Conservation (phyloP, 2,888 invertebrate genomes). For the Psylliodes chrysocephalus region DNA sequence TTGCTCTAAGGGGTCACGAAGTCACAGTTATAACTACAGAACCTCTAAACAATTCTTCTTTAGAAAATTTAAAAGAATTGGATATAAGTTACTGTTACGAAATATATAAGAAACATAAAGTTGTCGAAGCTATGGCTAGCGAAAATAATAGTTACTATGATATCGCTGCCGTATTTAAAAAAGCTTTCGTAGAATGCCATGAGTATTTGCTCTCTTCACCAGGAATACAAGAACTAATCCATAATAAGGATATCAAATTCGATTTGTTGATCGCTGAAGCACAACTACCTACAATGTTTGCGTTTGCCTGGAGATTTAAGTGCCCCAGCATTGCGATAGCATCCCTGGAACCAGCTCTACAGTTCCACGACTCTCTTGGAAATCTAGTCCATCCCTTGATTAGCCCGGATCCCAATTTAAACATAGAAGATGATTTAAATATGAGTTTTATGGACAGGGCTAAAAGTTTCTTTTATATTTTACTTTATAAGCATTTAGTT, state of each 20-base stretch:
- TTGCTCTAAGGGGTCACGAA: conserved; percentile 65
- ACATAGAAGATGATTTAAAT: conserved; percentile 42
- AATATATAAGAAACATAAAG: conserved; percentile 40
- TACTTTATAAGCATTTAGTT: conserved; percentile 23
- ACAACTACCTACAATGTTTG: conserved; percentile 50
- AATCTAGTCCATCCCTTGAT: conserved; percentile 58
- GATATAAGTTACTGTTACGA: conserved; percentile 59
- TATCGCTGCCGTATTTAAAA: conserved; percentile 35
- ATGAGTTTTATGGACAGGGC: conserved; percentile 54
- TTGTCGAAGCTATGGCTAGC: conserved; percentile 34
- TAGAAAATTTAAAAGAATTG: conserved; percentile 62
- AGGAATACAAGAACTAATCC: conserved; percentile 54
- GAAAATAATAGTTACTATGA: conserved; percentile 41
- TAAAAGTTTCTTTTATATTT: conserved; percentile 41
- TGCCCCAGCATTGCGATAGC: conserved; percentile 58
- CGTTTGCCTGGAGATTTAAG: conserved; percentile 55
- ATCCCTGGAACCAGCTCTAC: conserved; percentile 54
- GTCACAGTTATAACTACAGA: conserved; percentile 63
- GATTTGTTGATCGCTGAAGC: conserved; percentile 59
- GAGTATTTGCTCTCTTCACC: conserved; percentile 46
- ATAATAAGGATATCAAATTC: conserved; percentile 52
- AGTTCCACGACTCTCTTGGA: conserved; percentile 54
- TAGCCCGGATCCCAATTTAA: conserved; percentile 55
- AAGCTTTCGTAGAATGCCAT: conserved; percentile 38
- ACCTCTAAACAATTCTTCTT: conserved; percentile 60